Evolutionary conservation across 2,113 vertebrate genomes (phyloP).

Genomic region (Sigmodon hispidus): DNA sequence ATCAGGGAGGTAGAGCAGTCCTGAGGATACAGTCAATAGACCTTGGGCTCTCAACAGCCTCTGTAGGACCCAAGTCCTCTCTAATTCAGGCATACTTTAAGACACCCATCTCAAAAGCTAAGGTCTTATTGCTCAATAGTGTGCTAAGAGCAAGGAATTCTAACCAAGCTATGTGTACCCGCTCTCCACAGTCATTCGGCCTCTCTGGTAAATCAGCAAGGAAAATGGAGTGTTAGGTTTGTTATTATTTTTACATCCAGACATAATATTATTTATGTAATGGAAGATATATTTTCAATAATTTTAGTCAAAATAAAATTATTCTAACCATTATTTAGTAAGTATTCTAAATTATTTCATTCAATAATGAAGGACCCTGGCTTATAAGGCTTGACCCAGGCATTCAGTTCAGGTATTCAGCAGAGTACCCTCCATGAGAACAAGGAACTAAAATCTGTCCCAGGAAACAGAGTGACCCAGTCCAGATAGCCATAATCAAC

Average conservation of each 20-base stretch:
- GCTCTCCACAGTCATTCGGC: background rate
- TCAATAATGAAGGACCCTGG: no score
- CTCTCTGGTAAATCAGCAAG: background rate
- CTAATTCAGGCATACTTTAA: background rate
- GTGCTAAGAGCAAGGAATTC: background rate
- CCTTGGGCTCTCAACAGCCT: background rate
- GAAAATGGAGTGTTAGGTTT: background rate
- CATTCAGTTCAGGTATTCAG: no score
- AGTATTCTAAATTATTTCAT: slow-evolving; percentile 11
- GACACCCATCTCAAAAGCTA: background rate
- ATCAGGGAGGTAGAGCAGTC: background rate
- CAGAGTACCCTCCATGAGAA: no score
- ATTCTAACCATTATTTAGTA: background rate
- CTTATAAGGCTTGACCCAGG: no score
- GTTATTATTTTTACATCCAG: background rate
- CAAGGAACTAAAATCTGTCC: no score
- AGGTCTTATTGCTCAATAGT: background rate
- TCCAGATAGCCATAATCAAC: no score
- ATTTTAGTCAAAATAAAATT: background rate
- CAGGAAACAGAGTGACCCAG: no score
- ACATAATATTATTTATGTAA: background rate
- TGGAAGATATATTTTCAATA: background rate
- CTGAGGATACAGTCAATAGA: background rate
- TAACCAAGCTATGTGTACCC: background rate
- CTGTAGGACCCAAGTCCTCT: background rate